Evolutionary conservation across 2,113 vertebrate genomes (phyloP).

Genomic region (Ptilonorhynchus violaceus): DNA sequence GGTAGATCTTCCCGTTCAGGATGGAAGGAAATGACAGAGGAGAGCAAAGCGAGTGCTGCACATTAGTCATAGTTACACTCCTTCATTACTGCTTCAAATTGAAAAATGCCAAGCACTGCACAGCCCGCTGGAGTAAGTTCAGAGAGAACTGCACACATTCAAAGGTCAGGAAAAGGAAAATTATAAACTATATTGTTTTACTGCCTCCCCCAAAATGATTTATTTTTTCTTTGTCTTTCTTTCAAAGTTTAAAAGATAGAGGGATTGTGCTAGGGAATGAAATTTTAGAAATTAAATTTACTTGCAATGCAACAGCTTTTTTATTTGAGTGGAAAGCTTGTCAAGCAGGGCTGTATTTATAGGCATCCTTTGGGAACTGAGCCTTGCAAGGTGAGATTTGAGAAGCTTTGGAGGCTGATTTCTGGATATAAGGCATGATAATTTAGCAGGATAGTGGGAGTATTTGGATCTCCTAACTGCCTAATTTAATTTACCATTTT

Average conservation of each 20-base stretch:
- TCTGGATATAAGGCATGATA: slow-evolving; percentile 7
- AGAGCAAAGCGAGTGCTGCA: not conserved
- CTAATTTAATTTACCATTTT: slow-evolving; percentile 21
- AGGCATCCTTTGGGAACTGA: slow-evolving; percentile 24
- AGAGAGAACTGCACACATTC: slow-evolving; percentile 28
- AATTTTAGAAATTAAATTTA: slow-evolving; percentile 62
- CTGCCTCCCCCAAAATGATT: slow-evolving; percentile 39
- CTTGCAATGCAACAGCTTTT: slow-evolving; percentile 40
- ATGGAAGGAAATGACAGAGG: slow-evolving; percentile 21
- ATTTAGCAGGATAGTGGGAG: slow-evolving; percentile 14
- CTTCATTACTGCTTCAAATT: slow-evolving; percentile 63
- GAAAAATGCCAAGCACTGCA: slow-evolving; percentile 62
- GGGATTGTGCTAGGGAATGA: slow-evolving; percentile 17
- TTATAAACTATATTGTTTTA: slow-evolving; percentile 62
- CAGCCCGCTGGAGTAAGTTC: slow-evolving; percentile 50
- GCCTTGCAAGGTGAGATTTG: slow-evolving; percentile 13
- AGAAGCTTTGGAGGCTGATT: slow-evolving; percentile 39
- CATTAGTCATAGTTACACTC: slow-evolving; percentile 56
- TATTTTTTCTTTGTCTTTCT: slow-evolving; percentile 58
- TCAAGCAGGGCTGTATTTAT: slow-evolving; percentile 41
- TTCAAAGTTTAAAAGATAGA: slow-evolving; percentile 32
- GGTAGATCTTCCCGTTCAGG: not conserved
- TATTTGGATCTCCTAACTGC: not conserved
- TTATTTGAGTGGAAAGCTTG: slow-evolving; percentile 32
- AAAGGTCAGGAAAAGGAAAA: slow-evolving; percentile 62